phyloP scores from a whole-genome alignment of 1,140 invertebrate species.

The Trissolcus basalis region DNA sequence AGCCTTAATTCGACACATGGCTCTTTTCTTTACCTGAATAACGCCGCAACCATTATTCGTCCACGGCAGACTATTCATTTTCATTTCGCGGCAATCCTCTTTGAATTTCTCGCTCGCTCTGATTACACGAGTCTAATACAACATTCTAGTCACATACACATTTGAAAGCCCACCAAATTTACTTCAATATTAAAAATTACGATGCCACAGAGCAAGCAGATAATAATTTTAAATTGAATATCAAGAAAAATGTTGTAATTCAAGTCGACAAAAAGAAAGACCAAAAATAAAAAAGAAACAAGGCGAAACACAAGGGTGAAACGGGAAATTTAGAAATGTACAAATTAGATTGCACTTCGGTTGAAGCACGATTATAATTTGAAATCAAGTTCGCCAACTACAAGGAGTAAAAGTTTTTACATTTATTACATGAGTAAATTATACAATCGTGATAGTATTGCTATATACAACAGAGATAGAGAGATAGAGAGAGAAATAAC shows the following conservation, averaged over 20 bases:
- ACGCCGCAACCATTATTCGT: slow-evolving; percentile 41
- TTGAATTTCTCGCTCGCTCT: slow-evolving; percentile 61
- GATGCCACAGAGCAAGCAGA: slow-evolving; percentile 3
- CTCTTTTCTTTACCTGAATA: slow-evolving; percentile 32
- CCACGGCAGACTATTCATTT: slow-evolving; percentile 66
- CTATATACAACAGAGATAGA: slow-evolving; percentile 28
- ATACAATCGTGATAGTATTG: slow-evolving; percentile 41
- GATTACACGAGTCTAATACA: slow-evolving; percentile 38
- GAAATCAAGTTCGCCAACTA: slow-evolving; percentile 3
- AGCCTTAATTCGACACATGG: slow-evolving; percentile 42
- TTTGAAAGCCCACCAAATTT: slow-evolving; percentile 36
- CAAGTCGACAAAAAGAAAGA: no score
- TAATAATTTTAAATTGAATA: slow-evolving; percentile 35
- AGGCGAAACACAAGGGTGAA: neutral
- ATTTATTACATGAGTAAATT: slow-evolving; percentile 57
- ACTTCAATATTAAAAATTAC: slow-evolving; percentile 50
- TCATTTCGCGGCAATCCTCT: slow-evolving; percentile 66
- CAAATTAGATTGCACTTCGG: slow-evolving; percentile 26
- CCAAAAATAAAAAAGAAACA: neutral
- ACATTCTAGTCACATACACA: slow-evolving; percentile 49
- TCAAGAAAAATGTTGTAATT: no score
- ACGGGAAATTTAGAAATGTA: neutral
- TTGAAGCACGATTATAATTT: slow-evolving; percentile 29
- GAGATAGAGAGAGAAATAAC: neutral
- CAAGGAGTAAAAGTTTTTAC: slow-evolving; percentile 32